Evolutionary conservation across 2,888 invertebrate genomes (phyloP), one percentile per base, ranked within the genome.

Genomic region (Dione vanillae): DNA sequence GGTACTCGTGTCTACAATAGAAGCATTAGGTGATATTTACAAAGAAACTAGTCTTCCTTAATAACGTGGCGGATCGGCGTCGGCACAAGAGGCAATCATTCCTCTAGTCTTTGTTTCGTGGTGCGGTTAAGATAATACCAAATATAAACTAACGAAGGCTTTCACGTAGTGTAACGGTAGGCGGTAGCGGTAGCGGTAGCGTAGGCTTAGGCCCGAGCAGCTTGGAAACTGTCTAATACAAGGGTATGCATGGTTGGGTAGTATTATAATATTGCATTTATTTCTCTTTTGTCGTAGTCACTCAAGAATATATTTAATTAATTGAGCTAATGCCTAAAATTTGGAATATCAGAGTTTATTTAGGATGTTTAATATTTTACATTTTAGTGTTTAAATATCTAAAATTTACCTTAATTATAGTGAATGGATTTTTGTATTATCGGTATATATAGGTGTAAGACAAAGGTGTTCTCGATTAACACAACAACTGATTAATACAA

Each of bases 291-390:
- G 84, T 91, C 91, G 90, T 92, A 92, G 93, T 92, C 92, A 92
- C 92, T 92, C 91, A 86, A 91, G 85, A 90, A 89, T 92, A 91
- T 91, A 90, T 89, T 90, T 88, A 90, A 90, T 89, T 91, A 90
- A 91, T 90, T 90, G 92, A 90, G 89, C 92, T 92, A 92, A 93
- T 87, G 92, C 92, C 92, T 93, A 92, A 90, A 88, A 91, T 91
- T 92, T 92, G 92, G 92, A 91, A 92, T 93, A 92, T 93, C 93
- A 93, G 93, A 93, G 92, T 93, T 93, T 93, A 93, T 93, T 93
- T 92, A 93, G 92, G 92, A 93, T 88, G 92, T 92, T 89, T 92
- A 90, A 92, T 92, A 92, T 92, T 92, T 92, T 93, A 93, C 92
- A 92, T 93, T 92, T 91, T 92, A 92, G 92, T 90, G 89, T 90